phyloP scores from a whole-genome alignment of 2,797 vertebrate genomes.

The Trachops cirrhosus region DNA sequence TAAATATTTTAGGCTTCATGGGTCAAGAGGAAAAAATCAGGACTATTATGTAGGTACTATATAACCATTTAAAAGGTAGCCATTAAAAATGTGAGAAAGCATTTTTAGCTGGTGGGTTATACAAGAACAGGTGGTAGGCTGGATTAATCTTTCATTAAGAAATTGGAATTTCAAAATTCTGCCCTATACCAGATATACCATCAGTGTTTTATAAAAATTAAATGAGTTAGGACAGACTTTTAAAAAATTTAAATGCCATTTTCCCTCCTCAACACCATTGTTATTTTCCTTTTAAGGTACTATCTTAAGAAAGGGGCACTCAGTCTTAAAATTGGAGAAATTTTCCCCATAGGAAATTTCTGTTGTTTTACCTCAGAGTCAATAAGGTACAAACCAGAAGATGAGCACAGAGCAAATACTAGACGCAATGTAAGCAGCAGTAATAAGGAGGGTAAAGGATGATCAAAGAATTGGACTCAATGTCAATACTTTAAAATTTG shows the following conservation, averaged over 20 bases:
- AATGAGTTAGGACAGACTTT: not conserved
- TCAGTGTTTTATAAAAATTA: conserved; percentile 28
- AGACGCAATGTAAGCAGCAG: not conserved
- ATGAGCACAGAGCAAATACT: not conserved
- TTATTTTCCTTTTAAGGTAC: not conserved
- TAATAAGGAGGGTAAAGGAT: not conserved
- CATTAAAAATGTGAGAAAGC: conserved; percentile 15
- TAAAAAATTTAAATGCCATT: not conserved
- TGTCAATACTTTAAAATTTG: not conserved
- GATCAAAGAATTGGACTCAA: not conserved
- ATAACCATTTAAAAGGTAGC: not conserved
- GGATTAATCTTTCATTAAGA: not conserved
- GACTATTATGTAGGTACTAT: not conserved
- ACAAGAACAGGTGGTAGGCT: not conserved
- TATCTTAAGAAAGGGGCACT: not conserved
- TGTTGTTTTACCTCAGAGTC: not conserved
- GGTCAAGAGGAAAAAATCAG: not conserved
- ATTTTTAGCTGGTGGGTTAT: not conserved
- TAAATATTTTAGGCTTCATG: not conserved
- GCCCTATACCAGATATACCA: not conserved
- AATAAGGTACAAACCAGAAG: not conserved
- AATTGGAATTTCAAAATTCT: conserved; percentile 8
- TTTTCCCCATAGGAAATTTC: not conserved
- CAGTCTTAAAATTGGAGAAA: not conserved
- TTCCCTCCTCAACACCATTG: not conserved